Conservation (phyloP, 2,797 vertebrate genomes). For the Xenentodon cancila region DNA sequence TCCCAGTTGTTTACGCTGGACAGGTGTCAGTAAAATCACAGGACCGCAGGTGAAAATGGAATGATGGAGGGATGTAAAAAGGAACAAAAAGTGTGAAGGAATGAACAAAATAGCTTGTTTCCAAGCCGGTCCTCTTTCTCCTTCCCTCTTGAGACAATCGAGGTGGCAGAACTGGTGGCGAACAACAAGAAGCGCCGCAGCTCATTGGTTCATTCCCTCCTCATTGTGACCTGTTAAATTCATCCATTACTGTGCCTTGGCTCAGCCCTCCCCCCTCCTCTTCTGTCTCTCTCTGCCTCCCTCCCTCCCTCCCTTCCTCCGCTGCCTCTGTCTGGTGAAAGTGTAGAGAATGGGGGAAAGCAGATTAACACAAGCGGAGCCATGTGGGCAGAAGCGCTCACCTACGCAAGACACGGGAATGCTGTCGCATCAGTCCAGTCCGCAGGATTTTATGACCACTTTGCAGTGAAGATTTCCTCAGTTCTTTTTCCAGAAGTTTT, state of each 20-base stretch:
- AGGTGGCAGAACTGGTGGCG: conserved; percentile 59
- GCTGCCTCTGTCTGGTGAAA: conserved; percentile 64
- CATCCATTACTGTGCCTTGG: conserved; percentile 72
- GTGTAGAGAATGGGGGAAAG: conserved; percentile 73
- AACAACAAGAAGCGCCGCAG: conserved; percentile 49
- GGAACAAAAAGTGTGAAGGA: conserved; percentile 24
- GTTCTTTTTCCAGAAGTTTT: conserved; percentile 18
- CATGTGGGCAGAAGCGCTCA: conserved; percentile 65
- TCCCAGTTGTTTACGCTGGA: too few species aligned
- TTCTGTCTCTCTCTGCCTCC: conserved; percentile 25
- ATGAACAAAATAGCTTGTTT: conserved; percentile 38
- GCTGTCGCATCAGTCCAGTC: conserved; percentile 37
- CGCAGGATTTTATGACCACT: conserved; percentile 11
- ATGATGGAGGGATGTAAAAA: conserved; percentile 6
- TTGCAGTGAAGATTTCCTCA: conserved; percentile 14
- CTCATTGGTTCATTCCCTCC: conserved; percentile 59
- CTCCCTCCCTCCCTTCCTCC: conserved; percentile 38
- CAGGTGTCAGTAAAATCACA: too few species aligned
- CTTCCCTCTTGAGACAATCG: conserved; percentile 45
- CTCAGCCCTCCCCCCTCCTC: conserved; percentile 65
- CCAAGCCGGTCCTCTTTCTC: conserved; percentile 7
- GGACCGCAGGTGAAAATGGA: not conserved
- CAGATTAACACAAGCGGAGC: conserved; percentile 71
- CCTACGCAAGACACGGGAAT: conserved; percentile 37
- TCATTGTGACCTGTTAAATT: conserved; percentile 75